A percentile compares a stretch with the other conserved stretches of the same genome.
phyloP scores from a whole-genome alignment of 1,140 invertebrate genomes.

The Ceratina japonica region DNA sequence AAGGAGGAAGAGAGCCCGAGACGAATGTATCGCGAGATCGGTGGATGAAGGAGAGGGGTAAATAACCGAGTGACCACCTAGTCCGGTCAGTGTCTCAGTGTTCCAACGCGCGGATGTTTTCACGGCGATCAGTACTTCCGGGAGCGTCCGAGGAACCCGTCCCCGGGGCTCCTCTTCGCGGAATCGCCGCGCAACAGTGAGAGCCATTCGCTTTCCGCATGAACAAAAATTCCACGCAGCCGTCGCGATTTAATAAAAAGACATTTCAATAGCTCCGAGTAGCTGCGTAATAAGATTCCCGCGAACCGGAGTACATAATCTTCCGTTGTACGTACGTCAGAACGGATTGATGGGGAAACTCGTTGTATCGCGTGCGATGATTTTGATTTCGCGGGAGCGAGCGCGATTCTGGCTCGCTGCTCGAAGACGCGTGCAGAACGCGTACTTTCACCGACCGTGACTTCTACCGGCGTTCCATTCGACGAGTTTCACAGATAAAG shows the following conservation, averaged over 20 bases:
- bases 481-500: conserved; percentile 69
- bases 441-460: conserved; percentile 76
- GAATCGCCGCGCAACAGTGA: conserved; percentile 2
- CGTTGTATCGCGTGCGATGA: not conserved
- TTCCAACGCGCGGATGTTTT: conserved; percentile 63
- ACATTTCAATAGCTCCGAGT: not conserved
- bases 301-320: too few species aligned
- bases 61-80: conserved; percentile 60
- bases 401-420: conserved; percentile 33
- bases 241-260: not conserved
- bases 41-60: conserved; percentile 32
- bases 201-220: conserved; percentile 28
- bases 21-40: not conserved
- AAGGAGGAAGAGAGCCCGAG: not conserved
- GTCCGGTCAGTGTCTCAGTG: conserved; percentile 66
- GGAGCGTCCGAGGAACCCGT: conserved; percentile 10
- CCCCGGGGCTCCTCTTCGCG: not conserved
- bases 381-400: not conserved
- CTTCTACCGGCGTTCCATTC: conserved; percentile 69
- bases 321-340: too few species aligned
- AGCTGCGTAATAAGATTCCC: too few species aligned
- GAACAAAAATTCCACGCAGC: not conserved
- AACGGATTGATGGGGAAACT: too few species aligned
- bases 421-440: conserved; percentile 29
- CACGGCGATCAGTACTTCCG: conserved; percentile 55